These are phyloP conservation scores for Baronia brevicornis DNA, from an alignment of 2,888 invertebrate genomes.

Conservation along the genomic window DNA sequence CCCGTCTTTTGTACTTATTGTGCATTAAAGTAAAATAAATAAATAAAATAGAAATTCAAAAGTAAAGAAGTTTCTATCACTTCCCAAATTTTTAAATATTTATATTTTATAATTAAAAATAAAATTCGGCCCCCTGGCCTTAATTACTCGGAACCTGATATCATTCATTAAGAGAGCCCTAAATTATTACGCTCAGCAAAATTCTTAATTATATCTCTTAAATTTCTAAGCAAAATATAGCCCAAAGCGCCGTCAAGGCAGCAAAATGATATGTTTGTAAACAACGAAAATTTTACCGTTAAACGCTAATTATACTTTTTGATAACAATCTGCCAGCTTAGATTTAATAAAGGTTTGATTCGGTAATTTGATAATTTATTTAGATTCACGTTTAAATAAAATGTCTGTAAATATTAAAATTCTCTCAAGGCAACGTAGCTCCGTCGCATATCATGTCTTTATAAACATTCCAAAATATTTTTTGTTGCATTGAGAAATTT, in stretches of 20 bases:
- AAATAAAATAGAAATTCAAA: no score
- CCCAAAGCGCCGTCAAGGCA: conserved; percentile 57
- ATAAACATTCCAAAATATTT: no score
- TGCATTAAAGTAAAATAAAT: no score
- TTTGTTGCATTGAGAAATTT: no score
- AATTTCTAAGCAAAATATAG: conserved; percentile 73
- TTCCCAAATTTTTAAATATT: conserved; percentile 18
- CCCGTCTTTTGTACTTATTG: no score
- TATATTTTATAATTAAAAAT: conserved; percentile 54
- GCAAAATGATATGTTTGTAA: conserved; percentile 74
- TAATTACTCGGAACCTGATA: conserved; percentile 73
- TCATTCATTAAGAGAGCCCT: conserved; percentile 69
- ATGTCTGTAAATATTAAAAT: no score
- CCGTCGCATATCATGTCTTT: conserved; percentile 2
- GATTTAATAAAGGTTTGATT: conserved; percentile 31
- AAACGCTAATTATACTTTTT: conserved; percentile 54
- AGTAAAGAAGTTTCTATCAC: no score
- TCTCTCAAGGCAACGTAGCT: neutral
- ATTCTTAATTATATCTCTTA: conserved; percentile 76
- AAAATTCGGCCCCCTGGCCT: conserved; percentile 54
- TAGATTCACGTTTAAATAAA: conserved; percentile 11
- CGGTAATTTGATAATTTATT: conserved; percentile 24
- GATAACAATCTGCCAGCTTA: conserved; percentile 32
- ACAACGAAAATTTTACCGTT: conserved; percentile 63
- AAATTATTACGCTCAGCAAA: conserved; percentile 71